Evolutionary conservation across 2,888 invertebrate genomes (phyloP).

Genomic region (Caenorhabditis wallacei): DNA sequence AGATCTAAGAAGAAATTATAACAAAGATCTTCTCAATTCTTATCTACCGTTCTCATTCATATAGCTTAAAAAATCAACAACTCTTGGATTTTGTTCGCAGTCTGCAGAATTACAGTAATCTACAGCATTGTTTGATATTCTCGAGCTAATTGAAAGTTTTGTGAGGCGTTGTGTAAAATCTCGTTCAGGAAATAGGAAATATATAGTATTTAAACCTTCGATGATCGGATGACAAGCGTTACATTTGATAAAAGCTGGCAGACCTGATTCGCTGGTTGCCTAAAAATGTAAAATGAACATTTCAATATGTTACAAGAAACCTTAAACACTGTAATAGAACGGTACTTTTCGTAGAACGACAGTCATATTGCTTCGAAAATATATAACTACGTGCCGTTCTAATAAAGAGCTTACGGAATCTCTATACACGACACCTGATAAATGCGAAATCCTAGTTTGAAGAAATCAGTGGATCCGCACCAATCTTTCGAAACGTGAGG

Average conservation of each 20-base stretch:
- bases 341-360: background rate
- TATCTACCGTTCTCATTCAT: conserved; percentile 4
- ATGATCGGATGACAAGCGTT: conserved; percentile 58
- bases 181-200: conserved; percentile 52
- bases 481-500: conserved; percentile 42
- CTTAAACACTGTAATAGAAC: background rate
- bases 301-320: background rate
- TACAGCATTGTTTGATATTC: background rate
- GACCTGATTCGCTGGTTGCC: conserved; percentile 35
- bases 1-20: conserved; percentile 15
- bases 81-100: conserved; percentile 48
- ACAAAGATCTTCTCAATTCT: background rate
- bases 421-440: conserved; percentile 32
- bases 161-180: conserved; percentile 31
- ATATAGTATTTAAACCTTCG: conserved; percentile 44
- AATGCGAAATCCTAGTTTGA: conserved; percentile 50
- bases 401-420: too few species aligned
- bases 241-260: conserved; percentile 42
- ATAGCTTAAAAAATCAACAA: too few species aligned
- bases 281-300: background rate
- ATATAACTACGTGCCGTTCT: too few species aligned
- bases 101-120: conserved; percentile 23
- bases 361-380: background rate
- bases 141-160: conserved; percentile 15
- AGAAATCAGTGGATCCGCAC: conserved; percentile 34